Conservation (phyloP, 2,888 invertebrate species). For the Girardia tigrina region DNA sequence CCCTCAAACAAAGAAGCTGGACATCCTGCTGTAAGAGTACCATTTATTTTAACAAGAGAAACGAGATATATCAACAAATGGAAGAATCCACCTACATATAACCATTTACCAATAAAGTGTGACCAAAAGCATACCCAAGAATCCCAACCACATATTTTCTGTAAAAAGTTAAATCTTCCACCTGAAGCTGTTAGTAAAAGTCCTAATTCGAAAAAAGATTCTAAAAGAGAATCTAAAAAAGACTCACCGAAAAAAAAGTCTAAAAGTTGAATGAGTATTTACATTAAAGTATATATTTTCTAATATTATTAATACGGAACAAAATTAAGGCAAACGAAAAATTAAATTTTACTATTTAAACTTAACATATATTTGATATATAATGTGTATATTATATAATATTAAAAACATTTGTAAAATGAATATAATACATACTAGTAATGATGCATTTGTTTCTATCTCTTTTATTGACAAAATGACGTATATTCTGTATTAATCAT, state of each 20-base stretch:
- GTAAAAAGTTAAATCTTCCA: background rate
- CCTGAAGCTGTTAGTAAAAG: background rate
- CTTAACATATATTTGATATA: too few species aligned
- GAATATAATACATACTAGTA: too few species aligned
- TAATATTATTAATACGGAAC: too few species aligned
- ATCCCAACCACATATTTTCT: background rate
- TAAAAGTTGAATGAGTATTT: too few species aligned
- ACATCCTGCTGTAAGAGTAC: background rate
- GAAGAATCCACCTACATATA: background rate
- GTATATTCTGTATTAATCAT: too few species aligned
- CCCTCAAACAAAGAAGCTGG: background rate
- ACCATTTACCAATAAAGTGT: background rate
- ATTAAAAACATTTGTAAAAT: too few species aligned
- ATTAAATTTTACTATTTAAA: too few species aligned
- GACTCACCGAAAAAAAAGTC: background rate
- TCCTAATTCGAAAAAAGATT: background rate
- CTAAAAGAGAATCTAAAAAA: background rate
- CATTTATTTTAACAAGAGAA: conserved; percentile 2
- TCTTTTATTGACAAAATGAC: too few species aligned
- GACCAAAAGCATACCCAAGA: background rate
- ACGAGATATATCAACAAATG: conserved; percentile 1
- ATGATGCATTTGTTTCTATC: too few species aligned
- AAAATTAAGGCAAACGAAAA: too few species aligned
- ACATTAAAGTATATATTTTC: too few species aligned
- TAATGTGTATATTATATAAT: too few species aligned